Evolutionary conservation across 2,113 vertebrate species (phyloP).

Genomic region (Procavia capensis): DNA sequence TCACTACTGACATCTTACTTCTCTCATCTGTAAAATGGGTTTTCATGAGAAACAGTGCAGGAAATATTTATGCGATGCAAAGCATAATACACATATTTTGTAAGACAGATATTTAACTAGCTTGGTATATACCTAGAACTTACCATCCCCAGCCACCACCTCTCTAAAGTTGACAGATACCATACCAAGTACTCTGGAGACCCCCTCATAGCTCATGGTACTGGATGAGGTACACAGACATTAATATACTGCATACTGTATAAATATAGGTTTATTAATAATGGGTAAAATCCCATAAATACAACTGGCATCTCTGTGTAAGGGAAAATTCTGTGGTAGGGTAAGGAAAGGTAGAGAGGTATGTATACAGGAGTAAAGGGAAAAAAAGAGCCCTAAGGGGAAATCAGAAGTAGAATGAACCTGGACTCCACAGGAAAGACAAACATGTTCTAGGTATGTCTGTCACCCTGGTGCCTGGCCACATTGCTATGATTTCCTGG

Average conservation of each 20-base stretch:
- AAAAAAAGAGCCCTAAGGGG: not conserved
- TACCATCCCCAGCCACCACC: not conserved
- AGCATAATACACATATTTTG: not conserved
- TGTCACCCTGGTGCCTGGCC: not conserved
- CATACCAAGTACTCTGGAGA: constrained; percentile 2
- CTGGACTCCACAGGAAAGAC: not conserved
- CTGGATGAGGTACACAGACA: not conserved
- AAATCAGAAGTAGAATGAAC: not conserved
- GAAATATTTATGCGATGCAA: not conserved
- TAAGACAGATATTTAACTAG: not conserved
- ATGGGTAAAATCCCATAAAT: constrained; percentile 85
- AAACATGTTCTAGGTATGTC: not conserved
- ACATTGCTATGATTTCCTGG: not conserved
- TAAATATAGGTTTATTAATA: constrained; percentile 91
- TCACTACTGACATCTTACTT: not conserved
- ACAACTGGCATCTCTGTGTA: constrained; percentile 78
- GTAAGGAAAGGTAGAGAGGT: not conserved
- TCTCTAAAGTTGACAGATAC: not conserved
- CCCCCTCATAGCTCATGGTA: not conserved
- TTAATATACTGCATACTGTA: constrained; percentile 73
- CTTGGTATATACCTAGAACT: not conserved
- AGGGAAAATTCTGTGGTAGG: not conserved
- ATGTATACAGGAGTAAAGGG: fast-evolving
- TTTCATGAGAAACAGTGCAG: not conserved
- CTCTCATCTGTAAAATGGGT: not conserved